A percentile compares a stretch with the other conserved stretches of the same genome.
Evolutionary conservation across 2,113 vertebrate species (phyloP).

Genomic region (Peucedramus taeniatus): DNA sequence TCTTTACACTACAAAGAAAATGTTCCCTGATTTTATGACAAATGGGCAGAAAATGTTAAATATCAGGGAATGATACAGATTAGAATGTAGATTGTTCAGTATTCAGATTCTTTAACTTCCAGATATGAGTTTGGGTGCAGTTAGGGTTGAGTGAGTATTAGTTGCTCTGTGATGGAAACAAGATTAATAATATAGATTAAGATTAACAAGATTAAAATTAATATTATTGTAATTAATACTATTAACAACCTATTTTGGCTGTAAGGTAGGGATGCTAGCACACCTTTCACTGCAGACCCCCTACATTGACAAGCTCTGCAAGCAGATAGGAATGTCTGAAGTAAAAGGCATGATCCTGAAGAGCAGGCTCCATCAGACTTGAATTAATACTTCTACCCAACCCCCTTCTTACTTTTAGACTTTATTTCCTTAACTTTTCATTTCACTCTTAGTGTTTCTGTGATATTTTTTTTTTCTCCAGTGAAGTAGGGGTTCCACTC

Average conservation of each 20-base stretch:
- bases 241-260: background rate
- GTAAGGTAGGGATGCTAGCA: background rate
- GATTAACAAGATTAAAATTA: background rate
- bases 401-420: background rate
- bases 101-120: background rate
- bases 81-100: background rate
- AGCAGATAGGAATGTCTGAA: background rate
- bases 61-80: background rate
- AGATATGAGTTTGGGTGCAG: background rate
- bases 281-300: background rate
- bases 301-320: background rate
- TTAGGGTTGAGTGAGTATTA: background rate
- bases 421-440: constrained; percentile 34
- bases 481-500: background rate
- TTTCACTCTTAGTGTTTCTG: background rate
- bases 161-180: background rate
- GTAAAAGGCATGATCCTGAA: background rate
- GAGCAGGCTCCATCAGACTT: background rate
- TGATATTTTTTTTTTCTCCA: background rate
- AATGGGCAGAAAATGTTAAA: background rate
- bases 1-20: background rate
- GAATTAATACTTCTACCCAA: background rate
- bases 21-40: background rate
- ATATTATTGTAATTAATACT: background rate
- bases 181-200: background rate